Evolutionary conservation across 2,888 invertebrate genomes (phyloP), one percentile per base, ranked within the genome.

Genomic region (Heliconius erato): DNA sequence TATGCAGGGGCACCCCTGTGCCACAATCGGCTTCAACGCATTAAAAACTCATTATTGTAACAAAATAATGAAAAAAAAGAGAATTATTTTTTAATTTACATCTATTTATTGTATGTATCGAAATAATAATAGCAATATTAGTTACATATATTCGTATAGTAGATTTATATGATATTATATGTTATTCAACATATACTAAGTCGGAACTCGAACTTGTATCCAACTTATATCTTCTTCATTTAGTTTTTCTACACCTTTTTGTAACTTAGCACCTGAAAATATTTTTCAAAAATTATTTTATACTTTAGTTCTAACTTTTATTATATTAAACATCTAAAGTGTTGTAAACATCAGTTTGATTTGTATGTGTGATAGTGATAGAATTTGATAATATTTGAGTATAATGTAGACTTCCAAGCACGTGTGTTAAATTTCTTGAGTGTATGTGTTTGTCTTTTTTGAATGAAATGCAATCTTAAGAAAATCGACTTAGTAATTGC

Each of bases 121-220:
- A 68, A 71, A 40, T 40, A 72, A 19, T 26, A 26, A 26, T 72
- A 49, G 26, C 44, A 2, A 40, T 40, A 40, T 40, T 40, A 40
- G 44, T 49, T 54, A 54, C 19, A 54, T 49, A 44, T 16, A 32
- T 2, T 32, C 32, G 32, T 32, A 9, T 5, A 69, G 9, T 23
- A 59, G 26, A 59, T 26, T 65, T n/a, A 28, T 59, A 23, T 49
- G 71, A 26, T 26, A 6, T 40, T 26, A 28, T 44, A 23, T 49
- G 71, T 40, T 19, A 6, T 54, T 26, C 6, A 12, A 11, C 40
- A 6, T 40, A 35, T 40, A 16, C 76, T 78, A 82, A 54, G 74
- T 23, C 65, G 94, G 94, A 84, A 94, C 88, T 87, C 92, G 93
- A 71, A 94, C 87, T 90, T 92, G 91, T 63, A 94, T 81, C 94